A percentile compares a stretch with the other conserved stretches of the same genome.
phyloP scores from a whole-genome alignment of 2,888 invertebrate genomes.

The Rhynchonema sp. region DNA sequence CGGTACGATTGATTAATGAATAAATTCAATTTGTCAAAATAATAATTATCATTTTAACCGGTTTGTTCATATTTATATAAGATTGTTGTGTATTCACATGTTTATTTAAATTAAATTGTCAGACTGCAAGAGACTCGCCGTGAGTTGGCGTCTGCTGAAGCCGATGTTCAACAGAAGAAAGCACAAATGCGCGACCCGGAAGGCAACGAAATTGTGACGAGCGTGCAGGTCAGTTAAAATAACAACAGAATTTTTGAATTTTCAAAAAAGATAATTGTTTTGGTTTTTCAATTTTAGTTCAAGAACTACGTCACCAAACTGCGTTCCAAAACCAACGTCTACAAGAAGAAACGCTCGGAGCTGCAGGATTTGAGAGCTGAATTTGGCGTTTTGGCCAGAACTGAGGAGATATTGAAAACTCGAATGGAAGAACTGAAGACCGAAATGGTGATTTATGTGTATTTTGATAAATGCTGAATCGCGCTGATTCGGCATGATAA shows the following conservation, averaged over 20 bases:
- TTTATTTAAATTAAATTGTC: not conserved
- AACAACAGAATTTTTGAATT: constrained; percentile 9
- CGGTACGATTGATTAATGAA: constrained; percentile 31
- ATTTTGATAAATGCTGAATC: not conserved
- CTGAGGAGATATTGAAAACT: constrained; percentile 48
- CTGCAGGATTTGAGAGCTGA: constrained; percentile 55
- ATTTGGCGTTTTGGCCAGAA: constrained; percentile 51
- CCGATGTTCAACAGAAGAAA: constrained; percentile 40
- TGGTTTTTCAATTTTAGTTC: constrained; percentile 36
- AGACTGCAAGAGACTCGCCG: constrained; percentile 39
- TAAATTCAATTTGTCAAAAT: not conserved
- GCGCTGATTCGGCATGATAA: no score
- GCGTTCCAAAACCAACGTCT: constrained; percentile 55
- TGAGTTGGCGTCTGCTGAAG: constrained; percentile 42
- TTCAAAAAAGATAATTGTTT: not conserved
- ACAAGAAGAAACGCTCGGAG: constrained; percentile 58
- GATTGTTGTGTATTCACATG: no score
- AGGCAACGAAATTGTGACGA: constrained; percentile 51
- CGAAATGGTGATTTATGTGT: constrained; percentile 28
- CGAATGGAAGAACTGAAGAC: constrained; percentile 36
- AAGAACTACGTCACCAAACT: constrained; percentile 62
- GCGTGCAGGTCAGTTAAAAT: constrained; percentile 44
- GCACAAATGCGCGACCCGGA: constrained; percentile 32
- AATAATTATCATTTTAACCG: no score
- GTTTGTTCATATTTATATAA: no score